Evolutionary conservation across 2,797 vertebrate species (phyloP), one percentile per base, ranked within the genome.

Genomic region (Myioborus miniatus): DNA sequence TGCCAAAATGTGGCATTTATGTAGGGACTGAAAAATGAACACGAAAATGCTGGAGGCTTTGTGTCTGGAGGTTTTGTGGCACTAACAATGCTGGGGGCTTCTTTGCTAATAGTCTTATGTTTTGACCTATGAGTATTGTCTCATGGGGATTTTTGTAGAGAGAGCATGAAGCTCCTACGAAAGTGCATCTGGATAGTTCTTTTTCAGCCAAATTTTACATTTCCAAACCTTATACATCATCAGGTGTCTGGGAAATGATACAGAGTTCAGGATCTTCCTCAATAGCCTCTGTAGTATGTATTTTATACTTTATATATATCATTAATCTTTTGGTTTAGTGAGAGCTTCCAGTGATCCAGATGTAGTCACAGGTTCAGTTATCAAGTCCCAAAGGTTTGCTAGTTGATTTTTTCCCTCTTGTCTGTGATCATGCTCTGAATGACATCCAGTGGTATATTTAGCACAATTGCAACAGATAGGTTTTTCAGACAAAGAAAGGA

Each of bases 291-390:
- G 19, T 50, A 55, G 52, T 78, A 30, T 19, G 21, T 37, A 9
- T 82, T 89, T 95, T 83, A 39, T 39, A 39, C 37, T 39, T 39
- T 39, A 39, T 39, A 39, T 39, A 39, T 46, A 36, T 90, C 30
- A 58, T 91, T 79, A 85, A 80, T 96, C 84, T 91, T 95, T 43
- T 59, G 27, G n/a, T 89, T 90, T 74, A 64, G 32, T 82, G 44
- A 86, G 37, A 70, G 44, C 34, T 89, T 94, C 63, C 70, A 76
- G 26, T 67, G 63, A 84, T 84, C 67, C 86, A 94, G 70, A 74
- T 94, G 83, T 49, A 44, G 34, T 77, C 79, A 74, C 32, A 80
- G 72, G 24, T 77, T 92, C 60, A 81, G 58, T 87, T 65, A 90
- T 63, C 27, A 65, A 23, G 17, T 93, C 91, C 49, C 84, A 69